A percentile compares a stretch with the other conserved stretches of the same genome.
Evolutionary conservation across 2,888 invertebrate genomes (phyloP).

Genomic region (Drosophila mulleri): DNA sequence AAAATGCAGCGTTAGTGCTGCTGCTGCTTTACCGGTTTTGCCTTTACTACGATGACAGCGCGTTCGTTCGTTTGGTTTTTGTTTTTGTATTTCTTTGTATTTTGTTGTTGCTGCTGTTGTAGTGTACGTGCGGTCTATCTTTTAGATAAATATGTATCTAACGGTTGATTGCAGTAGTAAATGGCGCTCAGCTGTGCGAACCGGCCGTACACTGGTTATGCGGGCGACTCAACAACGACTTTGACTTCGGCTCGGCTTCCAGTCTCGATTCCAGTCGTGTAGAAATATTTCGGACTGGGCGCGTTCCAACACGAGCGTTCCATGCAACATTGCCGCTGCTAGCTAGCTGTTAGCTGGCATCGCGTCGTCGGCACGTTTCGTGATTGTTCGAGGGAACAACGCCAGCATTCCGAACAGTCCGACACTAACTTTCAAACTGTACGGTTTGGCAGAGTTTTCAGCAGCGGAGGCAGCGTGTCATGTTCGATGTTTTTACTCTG

Average conservation of each 20-base stretch:
- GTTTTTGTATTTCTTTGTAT: slow-evolving; percentile 22
- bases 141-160: slow-evolving; percentile 69
- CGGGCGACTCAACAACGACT: slow-evolving; percentile 40
- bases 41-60: slow-evolving; percentile 53
- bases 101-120: neutral
- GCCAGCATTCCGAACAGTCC: slow-evolving; percentile 80
- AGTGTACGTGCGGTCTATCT: slow-evolving; percentile 36
- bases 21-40: slow-evolving; percentile 46
- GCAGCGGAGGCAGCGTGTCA: slow-evolving; percentile 67
- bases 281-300: slow-evolving; percentile 53
- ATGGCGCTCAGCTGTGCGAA: slow-evolving; percentile 72
- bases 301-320: slow-evolving; percentile 59
- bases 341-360: slow-evolving; percentile 13
- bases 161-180: slow-evolving; percentile 60
- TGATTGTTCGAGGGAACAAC: slow-evolving; percentile 48
- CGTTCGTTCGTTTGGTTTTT: slow-evolving; percentile 23
- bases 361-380: slow-evolving; percentile 38
- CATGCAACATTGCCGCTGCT: slow-evolving; percentile 45
- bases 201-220: slow-evolving; percentile 46
- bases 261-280: slow-evolving; percentile 41
- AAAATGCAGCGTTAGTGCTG: slow-evolving; percentile 55
- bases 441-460: slow-evolving; percentile 80
- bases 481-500: slow-evolving; percentile 57
- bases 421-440: slow-evolving; percentile 85
- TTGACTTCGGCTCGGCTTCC: slow-evolving; percentile 30